Conservation (phyloP, 1,140 invertebrate genomes). For the Drosophila murphyi region DNA sequence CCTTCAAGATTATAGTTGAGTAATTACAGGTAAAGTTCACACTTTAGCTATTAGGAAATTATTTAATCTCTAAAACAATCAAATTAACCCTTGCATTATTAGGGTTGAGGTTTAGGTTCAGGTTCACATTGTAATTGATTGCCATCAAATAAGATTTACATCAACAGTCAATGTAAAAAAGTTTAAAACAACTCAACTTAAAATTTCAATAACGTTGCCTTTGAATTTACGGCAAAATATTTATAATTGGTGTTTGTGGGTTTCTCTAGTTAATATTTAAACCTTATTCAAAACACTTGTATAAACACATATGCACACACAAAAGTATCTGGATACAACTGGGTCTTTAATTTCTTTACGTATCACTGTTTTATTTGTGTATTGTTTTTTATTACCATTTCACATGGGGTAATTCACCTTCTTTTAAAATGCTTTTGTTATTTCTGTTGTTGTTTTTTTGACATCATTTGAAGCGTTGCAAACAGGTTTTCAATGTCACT, state of each 20-base stretch:
- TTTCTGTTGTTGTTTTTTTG: constrained; percentile 22
- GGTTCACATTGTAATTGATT: background rate
- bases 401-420: constrained; percentile 64
- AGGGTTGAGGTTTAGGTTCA: too few species aligned
- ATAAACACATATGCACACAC: background rate
- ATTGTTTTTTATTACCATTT: constrained; percentile 7
- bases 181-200: background rate
- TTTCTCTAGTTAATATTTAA: background rate
- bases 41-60: too few species aligned
- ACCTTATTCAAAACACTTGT: constrained; percentile 15
- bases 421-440: constrained; percentile 1
- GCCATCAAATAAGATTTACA: background rate
- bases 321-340: background rate
- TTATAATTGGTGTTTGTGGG: background rate
- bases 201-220: background rate
- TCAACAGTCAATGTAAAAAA: background rate
- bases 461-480: constrained; percentile 24
- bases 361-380: constrained; percentile 11
- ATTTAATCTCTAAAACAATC: too few species aligned
- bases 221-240: background rate
- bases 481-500: constrained; percentile 54
- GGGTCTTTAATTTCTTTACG: background rate
- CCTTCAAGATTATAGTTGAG: background rate
- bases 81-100: too few species aligned
- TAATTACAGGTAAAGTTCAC: background rate